Conservation (phyloP, 1,140 invertebrate genomes). For the Archegozetes longisetosus region DNA sequence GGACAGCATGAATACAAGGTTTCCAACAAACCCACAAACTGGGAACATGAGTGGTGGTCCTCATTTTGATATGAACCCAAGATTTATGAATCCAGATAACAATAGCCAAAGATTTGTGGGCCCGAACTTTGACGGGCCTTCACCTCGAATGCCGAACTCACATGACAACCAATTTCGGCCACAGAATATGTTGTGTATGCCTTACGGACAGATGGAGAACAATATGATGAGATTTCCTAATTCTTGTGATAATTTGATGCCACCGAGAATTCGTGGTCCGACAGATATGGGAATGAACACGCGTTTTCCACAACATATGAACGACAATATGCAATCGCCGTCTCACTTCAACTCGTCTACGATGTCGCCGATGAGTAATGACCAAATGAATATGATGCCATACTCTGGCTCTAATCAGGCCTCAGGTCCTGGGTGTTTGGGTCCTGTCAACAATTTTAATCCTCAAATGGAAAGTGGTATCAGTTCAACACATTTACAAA, state of each 20-base stretch:
- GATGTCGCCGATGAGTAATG: slow-evolving; percentile 4
- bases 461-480: slow-evolving; percentile 5
- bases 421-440: neutral
- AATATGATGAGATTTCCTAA: neutral
- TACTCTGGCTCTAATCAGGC: neutral
- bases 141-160: neutral
- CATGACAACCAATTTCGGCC: neutral
- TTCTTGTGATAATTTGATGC: neutral
- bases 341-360: neutral
- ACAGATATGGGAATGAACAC: neutral
- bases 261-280: neutral
- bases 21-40: neutral
- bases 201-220: neutral
- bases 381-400: neutral
- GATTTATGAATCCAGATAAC: slow-evolving; percentile 3
- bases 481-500: slow-evolving; percentile 20
- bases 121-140: neutral
- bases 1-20: slow-evolving; percentile 6
- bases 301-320: neutral
- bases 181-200: neutral
- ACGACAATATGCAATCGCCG: neutral
- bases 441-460: neutral
- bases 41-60: neutral
- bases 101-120: neutral
- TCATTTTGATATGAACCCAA: slow-evolving; percentile 8